Base-by-base conservation (phyloP, 2,888 invertebrate genomes). In the Cephonodes hylas region DNA sequence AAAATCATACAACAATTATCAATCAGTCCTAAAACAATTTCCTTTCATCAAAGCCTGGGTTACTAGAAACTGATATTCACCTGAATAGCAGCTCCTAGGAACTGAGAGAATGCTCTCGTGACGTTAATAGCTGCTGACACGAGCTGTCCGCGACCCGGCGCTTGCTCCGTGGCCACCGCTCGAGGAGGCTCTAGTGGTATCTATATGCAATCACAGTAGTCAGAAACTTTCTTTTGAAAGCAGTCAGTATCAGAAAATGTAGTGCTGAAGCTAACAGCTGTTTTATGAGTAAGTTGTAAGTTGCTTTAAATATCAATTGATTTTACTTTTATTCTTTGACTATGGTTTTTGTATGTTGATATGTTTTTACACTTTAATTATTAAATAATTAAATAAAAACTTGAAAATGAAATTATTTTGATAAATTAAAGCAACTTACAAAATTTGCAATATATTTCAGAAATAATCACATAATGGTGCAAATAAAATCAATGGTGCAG, bases 1-100 rank as follows among this genome's bases (percentile, higher is more conserved):
- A n/a, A n/a, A n/a, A n/a, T n/a, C n/a, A n/a, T n/a, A n/a, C n/a
- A n/a, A n/a, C n/a, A n/a, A n/a, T n/a, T n/a, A n/a, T n/a, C n/a
- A n/a, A n/a, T n/a, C n/a, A n/a, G n/a, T n/a, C n/a, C n/a, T n/a
- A n/a, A n/a, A n/a, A n/a, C n/a, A n/a, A n/a, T 27, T 56, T 56
- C 48, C n/a, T 58, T 23, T 42, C 18, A 31, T 42, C n/a, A n/a
- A n/a, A n/a, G n/a, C n/a, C n/a, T n/a, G n/a, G n/a, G n/a, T n/a
- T n/a, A n/a, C n/a, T 38, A 3, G n/a, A 38, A 38, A 13, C n/a
- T n/a, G 3, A 56, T n/a, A 60, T 60, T 71, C 78, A 96, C 96
- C 94, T 96, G 95, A 77, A 96, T 93, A 61, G 96, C 96, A 76
- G 95, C 94, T 73, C 96, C 96, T 75, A 96, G 93, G 86, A 96